Conservation (phyloP, 2,797 vertebrate genomes). For the Paguma larvata region DNA sequence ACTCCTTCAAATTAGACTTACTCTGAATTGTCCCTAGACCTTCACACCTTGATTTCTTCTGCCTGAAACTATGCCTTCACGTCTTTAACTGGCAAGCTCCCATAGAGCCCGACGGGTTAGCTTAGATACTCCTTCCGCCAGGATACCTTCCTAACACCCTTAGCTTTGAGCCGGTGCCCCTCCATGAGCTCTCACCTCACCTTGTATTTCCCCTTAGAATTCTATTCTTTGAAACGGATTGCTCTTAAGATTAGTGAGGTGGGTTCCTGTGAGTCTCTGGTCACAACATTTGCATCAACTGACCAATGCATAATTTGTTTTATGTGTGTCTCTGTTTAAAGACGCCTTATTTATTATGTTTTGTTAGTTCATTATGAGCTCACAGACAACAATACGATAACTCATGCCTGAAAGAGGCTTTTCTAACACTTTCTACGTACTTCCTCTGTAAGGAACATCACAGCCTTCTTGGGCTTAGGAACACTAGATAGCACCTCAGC, state of each 20-base stretch:
- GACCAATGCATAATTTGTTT: not conserved
- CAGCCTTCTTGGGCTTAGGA: not conserved
- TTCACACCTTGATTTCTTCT: not conserved
- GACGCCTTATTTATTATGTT: not conserved
- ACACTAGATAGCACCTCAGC: not conserved
- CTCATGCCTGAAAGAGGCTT: not conserved
- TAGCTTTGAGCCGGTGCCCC: not conserved
- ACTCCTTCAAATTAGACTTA: not conserved
- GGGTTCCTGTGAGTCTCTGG: not conserved
- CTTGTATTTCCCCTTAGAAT: not conserved
- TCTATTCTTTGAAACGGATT: not conserved
- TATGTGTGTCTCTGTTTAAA: not conserved
- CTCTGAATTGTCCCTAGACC: not conserved
- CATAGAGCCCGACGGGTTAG: not conserved
- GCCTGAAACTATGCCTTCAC: not conserved
- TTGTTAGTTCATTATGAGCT: not conserved
- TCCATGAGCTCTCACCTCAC: not conserved
- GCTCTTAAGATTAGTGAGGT: not conserved
- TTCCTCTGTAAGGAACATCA: not conserved
- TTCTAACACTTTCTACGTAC: not conserved
- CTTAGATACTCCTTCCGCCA: not conserved
- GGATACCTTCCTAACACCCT: not conserved
- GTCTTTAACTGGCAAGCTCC: not conserved
- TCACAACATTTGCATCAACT: not conserved
- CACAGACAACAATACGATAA: not conserved